Evolutionary conservation across 1,140 invertebrate species (phyloP).

Genomic region (Dysdera silvatica): DNA sequence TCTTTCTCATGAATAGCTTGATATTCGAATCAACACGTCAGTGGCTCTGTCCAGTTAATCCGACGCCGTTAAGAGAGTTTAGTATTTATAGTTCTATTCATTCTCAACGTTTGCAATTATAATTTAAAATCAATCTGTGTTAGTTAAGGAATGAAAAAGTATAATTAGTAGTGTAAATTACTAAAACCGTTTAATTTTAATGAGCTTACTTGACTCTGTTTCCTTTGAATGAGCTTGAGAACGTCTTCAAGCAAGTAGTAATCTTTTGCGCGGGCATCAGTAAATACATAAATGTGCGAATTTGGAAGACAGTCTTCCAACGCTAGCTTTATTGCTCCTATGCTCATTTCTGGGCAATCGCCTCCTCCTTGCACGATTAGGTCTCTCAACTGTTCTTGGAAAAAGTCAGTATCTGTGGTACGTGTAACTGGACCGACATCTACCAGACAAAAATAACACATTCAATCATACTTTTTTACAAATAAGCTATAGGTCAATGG

Average conservation of each 20-base stretch:
- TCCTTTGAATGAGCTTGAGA: conserved; percentile 58
- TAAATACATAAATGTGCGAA: conserved; percentile 68
- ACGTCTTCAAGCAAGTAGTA: conserved; percentile 55
- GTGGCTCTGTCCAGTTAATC: too few species aligned
- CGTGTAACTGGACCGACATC: conserved; percentile 57
- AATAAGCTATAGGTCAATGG: too few species aligned
- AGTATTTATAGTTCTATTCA: too few species aligned
- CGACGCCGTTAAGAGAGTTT: too few species aligned
- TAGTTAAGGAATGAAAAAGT: too few species aligned
- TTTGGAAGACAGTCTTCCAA: conserved; percentile 55
- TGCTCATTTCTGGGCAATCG: conserved; percentile 64
- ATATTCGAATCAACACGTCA: too few species aligned
- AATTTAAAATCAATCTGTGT: too few species aligned
- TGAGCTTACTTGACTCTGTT: conserved; percentile 56
- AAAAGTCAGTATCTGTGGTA: conserved; percentile 53
- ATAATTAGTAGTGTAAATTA: too few species aligned
- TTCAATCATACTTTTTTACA: too few species aligned
- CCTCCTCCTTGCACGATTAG: conserved; percentile 61
- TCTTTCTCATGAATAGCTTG: too few species aligned
- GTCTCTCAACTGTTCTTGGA: conserved; percentile 51
- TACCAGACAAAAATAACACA: conserved; percentile 40
- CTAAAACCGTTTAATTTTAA: conserved; percentile 2
- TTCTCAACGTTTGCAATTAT: too few species aligned
- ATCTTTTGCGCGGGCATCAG: conserved; percentile 63
- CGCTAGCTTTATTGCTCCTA: conserved; percentile 56